Conservation (phyloP, 2,113 vertebrate species). For the Cyanoramphus novaezelandiae region DNA sequence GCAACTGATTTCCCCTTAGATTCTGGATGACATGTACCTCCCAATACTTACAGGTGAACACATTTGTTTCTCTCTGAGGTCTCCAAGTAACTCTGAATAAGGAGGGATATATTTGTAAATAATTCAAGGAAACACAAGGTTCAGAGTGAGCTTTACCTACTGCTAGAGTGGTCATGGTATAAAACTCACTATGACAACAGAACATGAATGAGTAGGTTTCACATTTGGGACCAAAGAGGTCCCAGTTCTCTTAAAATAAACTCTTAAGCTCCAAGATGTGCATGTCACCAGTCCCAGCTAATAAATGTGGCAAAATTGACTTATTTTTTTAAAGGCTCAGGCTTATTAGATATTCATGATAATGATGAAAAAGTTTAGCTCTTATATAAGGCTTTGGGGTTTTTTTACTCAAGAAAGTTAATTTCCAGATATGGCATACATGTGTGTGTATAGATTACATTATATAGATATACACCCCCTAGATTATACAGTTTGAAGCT, state of each 20-base stretch:
- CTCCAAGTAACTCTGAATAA: neutral
- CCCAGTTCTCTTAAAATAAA: neutral
- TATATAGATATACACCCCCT: neutral
- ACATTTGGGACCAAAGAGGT: neutral
- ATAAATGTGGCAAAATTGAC: neutral
- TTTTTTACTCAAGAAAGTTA: conserved; percentile 25
- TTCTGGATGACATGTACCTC: neutral
- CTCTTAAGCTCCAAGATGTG: accelerated
- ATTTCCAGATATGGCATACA: conserved; percentile 44
- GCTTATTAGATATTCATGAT: neutral
- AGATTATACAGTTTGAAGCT: conserved; percentile 27
- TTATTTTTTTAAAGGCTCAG: neutral
- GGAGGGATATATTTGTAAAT: neutral
- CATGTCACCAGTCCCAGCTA: neutral
- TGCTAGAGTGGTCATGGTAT: neutral
- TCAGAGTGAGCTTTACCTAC: neutral
- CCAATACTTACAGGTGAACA: neutral
- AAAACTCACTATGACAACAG: neutral
- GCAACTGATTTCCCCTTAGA: neutral
- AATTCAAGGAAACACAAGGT: neutral
- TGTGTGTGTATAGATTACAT: neutral
- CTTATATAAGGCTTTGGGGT: neutral
- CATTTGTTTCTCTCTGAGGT: accelerated
- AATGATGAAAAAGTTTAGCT: neutral
- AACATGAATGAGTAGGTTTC: neutral